phyloP scores from a whole-genome alignment of 2,113 vertebrate species.

The Lamprologus speciosus region DNA sequence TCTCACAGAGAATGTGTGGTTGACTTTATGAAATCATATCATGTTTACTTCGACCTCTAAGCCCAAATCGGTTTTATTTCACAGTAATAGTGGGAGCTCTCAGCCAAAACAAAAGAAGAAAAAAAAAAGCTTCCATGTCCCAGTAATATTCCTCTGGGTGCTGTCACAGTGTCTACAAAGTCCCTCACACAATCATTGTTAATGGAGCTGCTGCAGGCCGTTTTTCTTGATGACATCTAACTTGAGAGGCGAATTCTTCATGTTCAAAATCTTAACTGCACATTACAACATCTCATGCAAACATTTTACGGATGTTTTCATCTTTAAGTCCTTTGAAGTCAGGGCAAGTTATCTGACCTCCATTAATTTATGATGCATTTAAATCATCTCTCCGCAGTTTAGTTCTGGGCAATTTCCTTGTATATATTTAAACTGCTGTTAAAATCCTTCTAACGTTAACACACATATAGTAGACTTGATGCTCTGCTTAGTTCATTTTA shows the following conservation, averaged over 20 bases:
- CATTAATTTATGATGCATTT: background rate
- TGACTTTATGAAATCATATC: conserved; percentile 31
- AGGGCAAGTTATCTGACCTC: background rate
- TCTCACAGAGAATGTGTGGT: background rate
- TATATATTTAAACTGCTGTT: background rate
- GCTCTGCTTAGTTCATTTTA: background rate
- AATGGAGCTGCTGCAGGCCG: conserved; percentile 13
- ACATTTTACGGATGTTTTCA: background rate
- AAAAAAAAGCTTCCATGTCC: conserved; percentile 2
- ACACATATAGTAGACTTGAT: background rate
- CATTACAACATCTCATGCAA: background rate
- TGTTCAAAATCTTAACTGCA: background rate
- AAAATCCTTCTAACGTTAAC: background rate
- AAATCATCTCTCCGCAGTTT: background rate
- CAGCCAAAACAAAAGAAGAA: background rate
- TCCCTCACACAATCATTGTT: conserved; percentile 13
- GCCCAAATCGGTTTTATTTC: conserved; percentile 27
- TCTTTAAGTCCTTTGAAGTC: background rate
- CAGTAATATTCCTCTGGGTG: conserved; percentile 9
- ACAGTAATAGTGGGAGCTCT: conserved; percentile 1
- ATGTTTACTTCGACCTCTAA: conserved; percentile 36
- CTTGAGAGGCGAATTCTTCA: background rate
- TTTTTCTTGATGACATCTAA: conserved; percentile 8
- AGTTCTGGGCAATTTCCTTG: background rate
- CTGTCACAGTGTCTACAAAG: conserved; percentile 5